These are phyloP conservation scores for Oscheius myriophilus DNA, from an alignment of 2,888 invertebrate species.

Conservation along the genomic window DNA sequence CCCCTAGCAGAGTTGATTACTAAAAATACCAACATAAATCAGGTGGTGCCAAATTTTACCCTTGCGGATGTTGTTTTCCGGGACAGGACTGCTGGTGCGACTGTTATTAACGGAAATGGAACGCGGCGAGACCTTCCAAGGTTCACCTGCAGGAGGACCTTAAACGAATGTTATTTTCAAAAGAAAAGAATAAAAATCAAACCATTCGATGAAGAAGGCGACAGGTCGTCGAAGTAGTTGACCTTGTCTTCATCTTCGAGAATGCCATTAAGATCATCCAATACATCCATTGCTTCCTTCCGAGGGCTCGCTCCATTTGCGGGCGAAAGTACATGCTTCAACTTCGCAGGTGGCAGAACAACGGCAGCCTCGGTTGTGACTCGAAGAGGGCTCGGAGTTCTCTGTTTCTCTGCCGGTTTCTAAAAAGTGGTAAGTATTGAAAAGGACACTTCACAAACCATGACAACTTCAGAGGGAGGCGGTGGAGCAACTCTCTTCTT, in stretches of 20 bases:
- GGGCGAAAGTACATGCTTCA: too few species aligned
- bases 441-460: too few species aligned
- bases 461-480: constrained; percentile 29
- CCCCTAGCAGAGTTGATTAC: neutral
- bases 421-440: too few species aligned
- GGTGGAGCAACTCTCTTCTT: constrained; percentile 54
- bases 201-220: constrained; percentile 9
- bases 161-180: constrained; percentile 1
- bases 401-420: neutral
- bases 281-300: constrained; percentile 62
- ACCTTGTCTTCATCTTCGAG: constrained; percentile 52
- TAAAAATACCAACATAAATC: neutral
- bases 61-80: constrained; percentile 14
- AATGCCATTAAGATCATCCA: constrained; percentile 63
- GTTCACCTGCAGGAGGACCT: constrained; percentile 3
- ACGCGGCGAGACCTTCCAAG: constrained; percentile 22
- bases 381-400: too few species aligned
- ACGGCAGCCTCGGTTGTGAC: neutral
- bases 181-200: neutral
- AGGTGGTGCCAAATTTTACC: neutral
- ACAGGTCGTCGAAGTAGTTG: constrained; percentile 14
- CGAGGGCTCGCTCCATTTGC: constrained; percentile 36
- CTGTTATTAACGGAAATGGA: constrained; percentile 1
- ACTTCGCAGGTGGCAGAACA: too few species aligned
- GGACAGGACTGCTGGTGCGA: constrained; percentile 10